Evolutionary conservation across 1,140 invertebrate species (phyloP).

Genomic region (Drosophila lini): DNA sequence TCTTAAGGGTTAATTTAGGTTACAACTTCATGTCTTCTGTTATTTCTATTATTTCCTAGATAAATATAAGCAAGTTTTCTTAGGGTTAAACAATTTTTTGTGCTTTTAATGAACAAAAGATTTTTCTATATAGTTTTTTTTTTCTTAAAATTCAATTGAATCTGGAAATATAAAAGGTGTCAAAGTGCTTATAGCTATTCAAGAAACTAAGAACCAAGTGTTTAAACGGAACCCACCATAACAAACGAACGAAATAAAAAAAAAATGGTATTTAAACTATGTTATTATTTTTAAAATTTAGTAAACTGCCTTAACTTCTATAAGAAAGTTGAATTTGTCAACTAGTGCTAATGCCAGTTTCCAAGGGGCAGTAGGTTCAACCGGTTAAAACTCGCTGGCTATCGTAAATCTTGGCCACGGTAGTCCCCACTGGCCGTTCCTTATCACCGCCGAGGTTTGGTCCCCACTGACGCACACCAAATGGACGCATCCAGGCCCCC

Average conservation of each 20-base stretch:
- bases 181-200: not conserved
- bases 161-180: not conserved
- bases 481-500: conserved; percentile 30
- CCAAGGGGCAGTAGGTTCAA: conserved; percentile 3
- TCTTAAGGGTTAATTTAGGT: too few species aligned
- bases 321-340: not conserved
- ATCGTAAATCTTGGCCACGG: conserved; percentile 58
- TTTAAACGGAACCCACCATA: not conserved
- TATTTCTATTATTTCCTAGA: not conserved
- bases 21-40: too few species aligned
- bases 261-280: not conserved
- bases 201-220: not conserved
- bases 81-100: not conserved
- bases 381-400: conserved; percentile 33
- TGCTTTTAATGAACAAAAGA: not conserved
- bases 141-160: not conserved
- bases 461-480: conserved; percentile 57
- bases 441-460: conserved; percentile 42
- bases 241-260: too few species aligned
- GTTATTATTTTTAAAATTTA: too few species aligned
- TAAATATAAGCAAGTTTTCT: not conserved
- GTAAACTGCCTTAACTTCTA: too few species aligned
- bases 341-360: conserved; percentile 2
- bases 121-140: too few species aligned
- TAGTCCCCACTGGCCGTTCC: conserved; percentile 34